A percentile compares a stretch with the other conserved stretches of the same genome.
Conservation (phyloP, 2,113 vertebrate genomes). For the Dasypus novemcinctus region DNA sequence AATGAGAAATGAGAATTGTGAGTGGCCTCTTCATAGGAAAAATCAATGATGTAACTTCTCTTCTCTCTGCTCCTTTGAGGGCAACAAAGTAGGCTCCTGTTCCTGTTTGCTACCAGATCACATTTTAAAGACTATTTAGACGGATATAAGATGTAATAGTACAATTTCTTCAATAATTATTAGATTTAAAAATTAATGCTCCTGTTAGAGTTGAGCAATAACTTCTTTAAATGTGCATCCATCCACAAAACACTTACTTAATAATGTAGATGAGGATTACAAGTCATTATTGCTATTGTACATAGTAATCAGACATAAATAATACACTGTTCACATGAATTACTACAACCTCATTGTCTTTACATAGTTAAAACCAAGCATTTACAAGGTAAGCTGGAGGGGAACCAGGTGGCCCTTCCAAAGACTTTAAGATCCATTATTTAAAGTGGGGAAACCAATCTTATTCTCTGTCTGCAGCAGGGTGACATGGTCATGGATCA, state of each 20-base stretch:
- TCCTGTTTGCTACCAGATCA: background rate
- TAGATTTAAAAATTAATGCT: slow-evolving; percentile 1
- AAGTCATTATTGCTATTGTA: slow-evolving; percentile 24
- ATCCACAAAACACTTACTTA: slow-evolving; percentile 52
- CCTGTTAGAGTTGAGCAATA: background rate
- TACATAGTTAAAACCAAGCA: slow-evolving; percentile 35
- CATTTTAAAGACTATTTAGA: slow-evolving; percentile 18
- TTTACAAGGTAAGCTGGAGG: background rate
- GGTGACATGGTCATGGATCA: background rate
- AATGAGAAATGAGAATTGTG: background rate
- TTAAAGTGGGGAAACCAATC: background rate
- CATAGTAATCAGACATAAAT: background rate
- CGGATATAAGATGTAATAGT: background rate
- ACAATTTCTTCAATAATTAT: background rate
- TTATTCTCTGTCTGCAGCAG: slow-evolving; percentile 34
- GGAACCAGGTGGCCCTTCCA: background rate
- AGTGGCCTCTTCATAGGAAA: background rate
- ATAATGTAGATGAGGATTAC: slow-evolving; percentile 22
- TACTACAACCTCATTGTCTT: slow-evolving; percentile 31
- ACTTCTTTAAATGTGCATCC: slow-evolving; percentile 46
- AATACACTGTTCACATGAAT: slow-evolving; percentile 33
- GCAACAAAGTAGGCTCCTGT: background rate
- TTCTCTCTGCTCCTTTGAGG: background rate
- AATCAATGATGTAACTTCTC: background rate
- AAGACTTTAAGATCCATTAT: background rate